Conservation (phyloP, 2,888 invertebrate species). For the Molanna angustata region DNA sequence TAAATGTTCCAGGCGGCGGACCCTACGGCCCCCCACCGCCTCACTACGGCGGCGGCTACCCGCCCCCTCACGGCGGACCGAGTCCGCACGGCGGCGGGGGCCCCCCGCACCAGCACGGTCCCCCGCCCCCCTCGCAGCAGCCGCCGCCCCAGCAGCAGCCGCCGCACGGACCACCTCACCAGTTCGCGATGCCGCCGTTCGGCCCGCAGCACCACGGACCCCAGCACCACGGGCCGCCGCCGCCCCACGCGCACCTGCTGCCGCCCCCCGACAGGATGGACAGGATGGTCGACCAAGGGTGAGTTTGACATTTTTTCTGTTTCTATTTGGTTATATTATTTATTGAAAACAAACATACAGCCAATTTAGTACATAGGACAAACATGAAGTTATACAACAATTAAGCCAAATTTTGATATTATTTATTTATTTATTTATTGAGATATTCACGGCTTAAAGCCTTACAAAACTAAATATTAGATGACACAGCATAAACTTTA, state of each 20-base stretch:
- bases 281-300: conserved; percentile 10
- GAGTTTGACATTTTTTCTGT: no score
- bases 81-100: conserved; percentile 55
- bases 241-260: conserved; percentile 57
- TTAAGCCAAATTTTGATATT: no score
- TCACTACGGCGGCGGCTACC: conserved; percentile 51
- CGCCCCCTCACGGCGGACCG: conserved; percentile 33
- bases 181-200: conserved; percentile 22
- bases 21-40: conserved; percentile 66
- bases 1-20: conserved; percentile 54
- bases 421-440: no score
- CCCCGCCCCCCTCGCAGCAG: conserved; percentile 35
- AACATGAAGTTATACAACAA: no score
- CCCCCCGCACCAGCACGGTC: conserved; percentile 46
- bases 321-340: no score
- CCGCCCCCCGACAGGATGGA: conserved; percentile 57
- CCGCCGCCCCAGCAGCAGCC: conserved; percentile 35
- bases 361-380: no score
- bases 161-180: conserved; percentile 18
- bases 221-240: conserved; percentile 57
- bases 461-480: no score
- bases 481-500: no score
- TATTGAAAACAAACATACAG: no score
- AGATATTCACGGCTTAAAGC: no score
- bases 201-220: conserved; percentile 58